phyloP scores from a whole-genome alignment of 2,888 invertebrate species.

The Thymelicus lineola region DNA sequence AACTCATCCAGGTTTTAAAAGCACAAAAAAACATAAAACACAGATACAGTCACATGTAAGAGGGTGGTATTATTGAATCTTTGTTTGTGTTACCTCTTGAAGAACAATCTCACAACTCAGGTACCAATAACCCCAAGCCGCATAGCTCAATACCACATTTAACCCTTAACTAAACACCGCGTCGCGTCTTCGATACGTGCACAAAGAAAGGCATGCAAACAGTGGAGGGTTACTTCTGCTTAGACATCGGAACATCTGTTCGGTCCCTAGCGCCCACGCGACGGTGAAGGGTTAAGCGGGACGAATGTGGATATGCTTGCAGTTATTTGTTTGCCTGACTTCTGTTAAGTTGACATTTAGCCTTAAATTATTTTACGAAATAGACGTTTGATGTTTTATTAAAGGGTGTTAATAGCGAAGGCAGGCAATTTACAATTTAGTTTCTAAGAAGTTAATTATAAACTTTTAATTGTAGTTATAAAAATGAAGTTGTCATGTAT shows the following conservation, averaged over 20 bases:
- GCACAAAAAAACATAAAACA: background rate
- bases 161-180: conserved; percentile 31
- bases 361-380: too few relatives aligned
- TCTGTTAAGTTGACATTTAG: too few relatives aligned
- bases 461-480: too few relatives aligned
- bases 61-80: conserved; percentile 12
- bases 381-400: too few relatives aligned
- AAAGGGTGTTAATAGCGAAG: too few relatives aligned
- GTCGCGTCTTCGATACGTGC: conserved; percentile 31
- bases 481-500: too few relatives aligned
- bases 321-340: background rate
- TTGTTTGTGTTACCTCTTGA: conserved; percentile 22
- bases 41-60: background rate
- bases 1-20: background rate
- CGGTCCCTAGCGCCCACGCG: conserved; percentile 57
- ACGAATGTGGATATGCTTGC: conserved; percentile 53
- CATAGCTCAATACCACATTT: conserved; percentile 21
- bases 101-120: conserved; percentile 32
- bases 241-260: conserved; percentile 72
- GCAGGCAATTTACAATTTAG: too few relatives aligned
- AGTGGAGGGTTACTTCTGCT: conserved; percentile 58
- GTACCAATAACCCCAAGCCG: conserved; percentile 27
- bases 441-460: too few relatives aligned
- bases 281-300: conserved; percentile 59
- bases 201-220: conserved; percentile 55